Conservation (phyloP, 2,888 invertebrate species). For the Oscheius onirici region DNA sequence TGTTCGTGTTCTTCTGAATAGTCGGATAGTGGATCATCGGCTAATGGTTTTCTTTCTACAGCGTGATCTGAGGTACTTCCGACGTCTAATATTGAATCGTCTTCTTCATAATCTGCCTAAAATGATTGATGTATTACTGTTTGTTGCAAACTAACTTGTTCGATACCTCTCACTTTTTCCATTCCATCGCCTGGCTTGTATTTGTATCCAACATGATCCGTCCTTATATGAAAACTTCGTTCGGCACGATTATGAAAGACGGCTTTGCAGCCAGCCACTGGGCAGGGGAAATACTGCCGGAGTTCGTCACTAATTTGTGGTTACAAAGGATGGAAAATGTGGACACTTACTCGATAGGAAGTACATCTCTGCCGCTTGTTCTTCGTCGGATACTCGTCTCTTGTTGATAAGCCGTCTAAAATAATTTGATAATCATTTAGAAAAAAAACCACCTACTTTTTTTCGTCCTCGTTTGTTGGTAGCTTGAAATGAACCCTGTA, state of each 20-base stretch:
- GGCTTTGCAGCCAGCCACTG: constrained; percentile 14
- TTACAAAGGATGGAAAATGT: background rate
- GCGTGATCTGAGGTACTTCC: background rate
- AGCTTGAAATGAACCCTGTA: background rate
- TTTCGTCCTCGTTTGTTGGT: background rate
- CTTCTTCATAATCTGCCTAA: background rate
- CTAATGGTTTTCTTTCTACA: background rate
- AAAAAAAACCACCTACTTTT: background rate
- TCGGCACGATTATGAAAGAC: constrained; percentile 33
- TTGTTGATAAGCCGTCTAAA: constrained; percentile 9
- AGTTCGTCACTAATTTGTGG: constrained; percentile 29
- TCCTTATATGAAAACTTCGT: constrained; percentile 35
- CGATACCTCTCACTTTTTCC: background rate
- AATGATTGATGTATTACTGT: too few relatives aligned
- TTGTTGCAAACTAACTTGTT: too few relatives aligned
- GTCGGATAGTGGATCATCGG: background rate
- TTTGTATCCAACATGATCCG: constrained; percentile 35
- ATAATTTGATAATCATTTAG: background rate
- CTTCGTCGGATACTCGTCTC: background rate
- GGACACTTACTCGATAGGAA: constrained; percentile 25
- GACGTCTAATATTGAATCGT: constrained; percentile 4
- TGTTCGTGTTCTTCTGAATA: constrained; percentile 2
- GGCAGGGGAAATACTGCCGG: constrained; percentile 27
- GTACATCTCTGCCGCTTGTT: constrained; percentile 10
- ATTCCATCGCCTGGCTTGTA: constrained; percentile 28